These are phyloP conservation scores for Eledona agricola DNA, from an alignment of 2,888 invertebrate genomes.

Conservation along the genomic window DNA sequence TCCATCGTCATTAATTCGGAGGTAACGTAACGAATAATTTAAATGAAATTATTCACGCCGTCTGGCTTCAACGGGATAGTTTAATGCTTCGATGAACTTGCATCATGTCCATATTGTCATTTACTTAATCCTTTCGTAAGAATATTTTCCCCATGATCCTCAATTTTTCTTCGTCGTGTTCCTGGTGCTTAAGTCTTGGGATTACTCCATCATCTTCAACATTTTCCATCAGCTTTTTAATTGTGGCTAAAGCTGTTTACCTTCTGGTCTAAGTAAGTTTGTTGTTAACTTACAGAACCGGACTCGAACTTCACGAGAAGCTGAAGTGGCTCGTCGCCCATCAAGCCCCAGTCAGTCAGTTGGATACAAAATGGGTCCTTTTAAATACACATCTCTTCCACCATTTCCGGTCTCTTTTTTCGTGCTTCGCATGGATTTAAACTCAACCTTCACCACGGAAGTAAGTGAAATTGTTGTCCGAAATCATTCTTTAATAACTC, in stretches of 20 bases:
- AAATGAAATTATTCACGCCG: constrained; percentile 3
- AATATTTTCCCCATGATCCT: too few relatives aligned
- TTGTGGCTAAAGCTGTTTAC: not conserved
- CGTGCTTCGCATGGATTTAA: constrained; percentile 69
- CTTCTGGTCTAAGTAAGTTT: not conserved
- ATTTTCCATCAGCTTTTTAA: constrained; percentile 1
- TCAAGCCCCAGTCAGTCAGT: constrained; percentile 52
- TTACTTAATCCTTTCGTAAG: too few relatives aligned
- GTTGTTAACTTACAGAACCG: constrained; percentile 45
- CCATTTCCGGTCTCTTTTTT: constrained; percentile 76
- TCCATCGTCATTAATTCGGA: constrained; percentile 44
- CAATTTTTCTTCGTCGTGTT: too few relatives aligned
- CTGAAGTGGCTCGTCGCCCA: constrained; percentile 41
- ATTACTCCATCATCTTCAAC: too few relatives aligned
- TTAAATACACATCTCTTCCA: constrained; percentile 60
- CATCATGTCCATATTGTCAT: too few relatives aligned
- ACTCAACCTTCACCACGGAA: constrained; percentile 66
- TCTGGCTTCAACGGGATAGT: not conserved
- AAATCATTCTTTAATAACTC: too few relatives aligned
- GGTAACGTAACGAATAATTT: constrained; percentile 43
- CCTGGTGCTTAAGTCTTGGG: too few relatives aligned
- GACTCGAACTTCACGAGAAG: constrained; percentile 43
- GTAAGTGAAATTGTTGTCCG: constrained; percentile 60
- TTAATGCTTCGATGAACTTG: constrained; percentile 2
- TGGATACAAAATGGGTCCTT: constrained; percentile 52